Evolutionary conservation across 2,113 vertebrate species (phyloP).

Genomic region (Menidia beryllina): DNA sequence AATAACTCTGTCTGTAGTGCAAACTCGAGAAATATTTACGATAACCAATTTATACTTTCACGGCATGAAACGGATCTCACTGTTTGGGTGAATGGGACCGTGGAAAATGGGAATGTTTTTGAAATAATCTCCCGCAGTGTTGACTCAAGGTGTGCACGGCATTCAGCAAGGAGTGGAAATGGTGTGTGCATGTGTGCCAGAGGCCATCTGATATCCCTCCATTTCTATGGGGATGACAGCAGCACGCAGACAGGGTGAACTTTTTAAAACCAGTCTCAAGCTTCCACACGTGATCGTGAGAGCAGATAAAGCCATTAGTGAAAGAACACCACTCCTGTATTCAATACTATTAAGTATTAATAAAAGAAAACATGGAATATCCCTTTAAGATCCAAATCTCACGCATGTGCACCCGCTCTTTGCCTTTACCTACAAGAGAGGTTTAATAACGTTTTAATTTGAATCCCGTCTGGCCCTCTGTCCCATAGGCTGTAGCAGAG

Average conservation of each 20-base stretch:
- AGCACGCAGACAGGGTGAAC: neutral
- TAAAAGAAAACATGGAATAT: neutral
- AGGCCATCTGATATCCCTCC: conserved; percentile 43
- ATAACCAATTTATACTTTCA: neutral
- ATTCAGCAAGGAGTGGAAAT: conserved; percentile 21
- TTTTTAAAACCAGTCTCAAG: neutral
- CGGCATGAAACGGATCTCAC: neutral
- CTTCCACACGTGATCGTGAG: neutral
- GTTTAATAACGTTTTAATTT: neutral
- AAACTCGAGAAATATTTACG: neutral
- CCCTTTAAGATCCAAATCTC: neutral
- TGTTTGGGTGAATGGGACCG: too few species aligned
- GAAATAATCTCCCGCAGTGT: conserved; percentile 15
- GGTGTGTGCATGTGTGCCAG: neutral
- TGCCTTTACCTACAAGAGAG: too few species aligned
- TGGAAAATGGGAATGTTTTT: neutral
- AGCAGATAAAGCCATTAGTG: conserved; percentile 8
- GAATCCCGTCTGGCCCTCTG: neutral
- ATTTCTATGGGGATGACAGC: conserved; percentile 21
- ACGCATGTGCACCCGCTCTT: neutral
- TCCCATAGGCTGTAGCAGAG: neutral
- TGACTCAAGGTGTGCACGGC: conserved; percentile 24
- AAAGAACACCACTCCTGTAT: neutral
- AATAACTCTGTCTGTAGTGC: neutral
- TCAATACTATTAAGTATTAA: neutral